Evolutionary conservation across 2,113 vertebrate species (phyloP), one percentile per base, ranked within the genome.

Genomic region (Callithrix jacchus): DNA sequence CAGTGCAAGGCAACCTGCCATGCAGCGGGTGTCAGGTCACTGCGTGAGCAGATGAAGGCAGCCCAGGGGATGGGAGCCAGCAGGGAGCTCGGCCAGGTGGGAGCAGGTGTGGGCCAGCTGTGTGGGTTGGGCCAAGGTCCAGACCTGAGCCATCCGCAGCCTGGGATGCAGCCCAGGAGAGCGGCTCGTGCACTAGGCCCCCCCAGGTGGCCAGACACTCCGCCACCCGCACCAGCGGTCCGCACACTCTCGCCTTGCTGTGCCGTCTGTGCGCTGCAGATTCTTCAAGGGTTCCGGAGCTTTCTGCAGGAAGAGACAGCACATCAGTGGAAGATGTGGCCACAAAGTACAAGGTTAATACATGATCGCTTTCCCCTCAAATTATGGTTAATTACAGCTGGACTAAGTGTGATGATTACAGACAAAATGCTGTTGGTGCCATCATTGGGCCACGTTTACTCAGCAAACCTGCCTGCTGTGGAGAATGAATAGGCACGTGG

Each of bases 241-340:
- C 40, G 1, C 40, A 35, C 2, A 12, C 4, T 0, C 0, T 6
- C 1, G 0, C 40, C 5, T 47, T 3, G 1, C 13, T 16, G 5
- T 14, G 40, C 25, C 20, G 5, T 7, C 58, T 56, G 42, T 0
- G 2, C 6, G 9, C 8, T 4, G 56, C 40, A 21, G 6, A 8
- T 13, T 20, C 42, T 66, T 14, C 3, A 2, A 40, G 42, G 70
- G 42, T 93, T 52, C 13, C 0, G 40, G 70, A 77, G 37, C 16
- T 11, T 76, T 94, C 58, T 6, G 2, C 17, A 3, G 37, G 0
- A 14, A 21, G 6, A 13, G 37, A 6, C 2, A 1, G 49, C 0
- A 0, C 35, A 14, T 66, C 70, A 52, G 74, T 4, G 77, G 5
- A 58, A 18, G 74, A 23, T 3, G 0, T 12, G 23, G 6, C 73